phyloP scores from a whole-genome alignment of 2,113 vertebrate species.

The Platysteira castanea region DNA sequence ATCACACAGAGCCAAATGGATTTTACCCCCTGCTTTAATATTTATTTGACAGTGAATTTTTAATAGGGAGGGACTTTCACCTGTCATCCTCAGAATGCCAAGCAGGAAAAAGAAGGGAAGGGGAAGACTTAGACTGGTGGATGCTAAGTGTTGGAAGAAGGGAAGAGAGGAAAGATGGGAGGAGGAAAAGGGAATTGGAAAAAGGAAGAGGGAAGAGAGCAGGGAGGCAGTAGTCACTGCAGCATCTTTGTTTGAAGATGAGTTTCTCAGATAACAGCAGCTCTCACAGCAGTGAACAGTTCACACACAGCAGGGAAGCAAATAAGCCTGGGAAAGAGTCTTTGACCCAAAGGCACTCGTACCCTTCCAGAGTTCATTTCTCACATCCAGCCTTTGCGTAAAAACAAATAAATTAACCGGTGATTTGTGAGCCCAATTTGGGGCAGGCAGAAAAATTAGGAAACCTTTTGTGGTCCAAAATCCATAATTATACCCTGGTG shows the following conservation, averaged over 20 bases:
- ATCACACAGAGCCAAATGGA: background rate
- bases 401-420: background rate
- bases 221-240: background rate
- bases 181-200: background rate
- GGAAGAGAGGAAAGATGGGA: background rate
- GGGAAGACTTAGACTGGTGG: background rate
- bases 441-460: too few relatives aligned
- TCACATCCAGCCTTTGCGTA: background rate
- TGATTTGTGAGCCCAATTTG: background rate
- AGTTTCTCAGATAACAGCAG: slow-evolving; percentile 3
- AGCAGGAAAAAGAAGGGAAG: background rate
- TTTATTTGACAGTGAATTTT: slow-evolving; percentile 40
- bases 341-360: background rate
- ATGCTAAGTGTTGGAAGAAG: background rate
- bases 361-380: background rate
- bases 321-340: background rate
- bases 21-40: background rate
- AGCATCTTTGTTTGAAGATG: background rate
- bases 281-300: background rate
- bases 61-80: background rate
- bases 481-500: background rate
- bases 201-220: background rate
- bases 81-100: background rate
- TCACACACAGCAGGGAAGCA: background rate
- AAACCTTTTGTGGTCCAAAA: background rate